A percentile compares a stretch with the other conserved stretches of the same genome.
Conservation (phyloP, 2,888 invertebrate species). For the Beris chalybata region DNA sequence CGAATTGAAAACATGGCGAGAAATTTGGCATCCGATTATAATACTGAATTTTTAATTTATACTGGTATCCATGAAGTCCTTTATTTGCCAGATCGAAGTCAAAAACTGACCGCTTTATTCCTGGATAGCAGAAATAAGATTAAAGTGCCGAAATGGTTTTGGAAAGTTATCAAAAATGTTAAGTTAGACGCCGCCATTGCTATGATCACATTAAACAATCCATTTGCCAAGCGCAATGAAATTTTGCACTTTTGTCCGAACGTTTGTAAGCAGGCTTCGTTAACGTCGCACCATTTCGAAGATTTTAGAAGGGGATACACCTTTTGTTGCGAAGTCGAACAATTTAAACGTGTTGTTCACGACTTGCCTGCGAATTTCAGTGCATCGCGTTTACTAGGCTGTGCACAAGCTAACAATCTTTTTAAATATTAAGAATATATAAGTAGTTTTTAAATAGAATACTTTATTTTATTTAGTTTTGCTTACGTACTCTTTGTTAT, state of each 20-base stretch:
- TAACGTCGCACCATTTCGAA: slow-evolving; percentile 39
- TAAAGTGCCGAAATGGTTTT: slow-evolving; percentile 57
- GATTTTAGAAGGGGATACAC: slow-evolving; percentile 43
- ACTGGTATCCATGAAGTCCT: slow-evolving; percentile 57
- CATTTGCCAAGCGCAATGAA: slow-evolving; percentile 42
- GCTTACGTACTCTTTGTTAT: no score
- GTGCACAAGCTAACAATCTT: slow-evolving; percentile 16
- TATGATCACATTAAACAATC: slow-evolving; percentile 60
- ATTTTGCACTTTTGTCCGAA: slow-evolving; percentile 43
- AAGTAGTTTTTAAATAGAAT: not conserved
- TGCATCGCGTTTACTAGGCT: slow-evolving; percentile 11
- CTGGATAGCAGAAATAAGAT: slow-evolving; percentile 48
- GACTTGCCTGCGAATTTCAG: slow-evolving; percentile 32
- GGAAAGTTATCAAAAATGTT: slow-evolving; percentile 57
- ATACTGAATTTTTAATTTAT: slow-evolving; percentile 52
- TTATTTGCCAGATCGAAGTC: slow-evolving; percentile 51
- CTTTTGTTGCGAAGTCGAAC: slow-evolving; percentile 42
- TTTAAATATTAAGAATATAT: slow-evolving; percentile 2
- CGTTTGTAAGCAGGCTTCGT: slow-evolving; percentile 41
- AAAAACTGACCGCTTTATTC: slow-evolving; percentile 49
- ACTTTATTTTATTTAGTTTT: no score
- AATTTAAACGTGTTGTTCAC: slow-evolving; percentile 28
- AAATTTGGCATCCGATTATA: slow-evolving; percentile 49
- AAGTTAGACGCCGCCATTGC: slow-evolving; percentile 54
- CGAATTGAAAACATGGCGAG: slow-evolving; percentile 56